Evolutionary conservation across 2,797 vertebrate genomes (phyloP).

Genomic region (Manis javanica): DNA sequence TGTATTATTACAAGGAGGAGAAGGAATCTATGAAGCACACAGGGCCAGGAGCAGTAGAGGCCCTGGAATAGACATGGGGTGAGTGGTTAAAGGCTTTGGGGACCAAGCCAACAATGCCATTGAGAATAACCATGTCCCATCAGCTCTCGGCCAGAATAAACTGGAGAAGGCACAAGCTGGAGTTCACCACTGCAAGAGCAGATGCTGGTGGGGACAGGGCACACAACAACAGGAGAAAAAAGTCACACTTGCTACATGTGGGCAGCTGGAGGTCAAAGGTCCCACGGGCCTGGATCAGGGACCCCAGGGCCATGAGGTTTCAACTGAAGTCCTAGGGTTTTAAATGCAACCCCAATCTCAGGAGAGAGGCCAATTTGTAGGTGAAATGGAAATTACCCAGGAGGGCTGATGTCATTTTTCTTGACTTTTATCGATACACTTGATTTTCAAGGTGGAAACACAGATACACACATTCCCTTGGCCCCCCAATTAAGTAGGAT

Average conservation of each 20-base stretch:
- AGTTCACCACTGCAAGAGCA: neutral
- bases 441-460: neutral
- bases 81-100: neutral
- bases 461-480: neutral
- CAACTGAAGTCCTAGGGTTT: neutral
- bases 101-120: neutral
- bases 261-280: neutral
- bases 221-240: neutral
- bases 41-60: neutral
- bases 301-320: neutral
- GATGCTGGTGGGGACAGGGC: neutral
- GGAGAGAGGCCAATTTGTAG: neutral
- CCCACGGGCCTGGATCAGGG: neutral
- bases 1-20: neutral
- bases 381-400: neutral
- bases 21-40: neutral
- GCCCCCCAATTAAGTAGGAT: neutral
- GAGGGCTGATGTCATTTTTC: neutral
- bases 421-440: neutral
- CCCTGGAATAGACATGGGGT: neutral
- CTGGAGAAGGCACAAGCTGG: fast-evolving
- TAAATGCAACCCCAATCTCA: neutral
- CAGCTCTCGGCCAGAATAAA: neutral
- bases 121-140: too few species aligned
- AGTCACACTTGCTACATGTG: neutral